A percentile compares a stretch with the other conserved stretches of the same genome.
Conservation (phyloP, 2,113 vertebrate species). For the Pomatorhinus ruficollis region DNA sequence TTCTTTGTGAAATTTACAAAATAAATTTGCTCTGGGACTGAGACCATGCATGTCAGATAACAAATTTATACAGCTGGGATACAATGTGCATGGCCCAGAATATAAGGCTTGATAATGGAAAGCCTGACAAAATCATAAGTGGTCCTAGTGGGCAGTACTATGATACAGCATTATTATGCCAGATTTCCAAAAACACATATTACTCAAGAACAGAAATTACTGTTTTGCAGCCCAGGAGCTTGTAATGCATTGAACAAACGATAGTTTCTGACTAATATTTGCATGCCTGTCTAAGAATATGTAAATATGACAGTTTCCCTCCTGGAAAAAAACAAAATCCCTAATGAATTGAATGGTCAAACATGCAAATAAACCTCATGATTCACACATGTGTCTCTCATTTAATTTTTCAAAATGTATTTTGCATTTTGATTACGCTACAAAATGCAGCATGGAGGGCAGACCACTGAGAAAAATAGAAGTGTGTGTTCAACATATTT, state of each 20-base stretch:
- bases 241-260: conserved; percentile 47
- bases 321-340: conserved; percentile 43
- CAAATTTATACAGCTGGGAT: neutral
- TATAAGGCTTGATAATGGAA: neutral
- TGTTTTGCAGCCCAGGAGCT: neutral
- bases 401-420: conserved; percentile 72
- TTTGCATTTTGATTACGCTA: conserved; percentile 72
- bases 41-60: neutral
- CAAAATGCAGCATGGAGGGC: conserved; percentile 33
- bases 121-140: conserved; percentile 38
- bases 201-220: conserved; percentile 48
- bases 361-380: conserved; percentile 67
- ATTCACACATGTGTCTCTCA: conserved; percentile 47
- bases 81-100: neutral
- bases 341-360: conserved; percentile 58
- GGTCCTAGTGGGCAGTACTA: conserved; percentile 23
- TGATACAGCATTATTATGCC: conserved; percentile 9
- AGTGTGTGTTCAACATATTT: conserved; percentile 53
- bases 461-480: conserved; percentile 41
- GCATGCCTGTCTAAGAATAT: conserved; percentile 32
- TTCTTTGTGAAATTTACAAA: neutral
- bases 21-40: conserved; percentile 19
- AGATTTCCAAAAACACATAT: conserved; percentile 32
- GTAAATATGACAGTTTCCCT: conserved; percentile 46
- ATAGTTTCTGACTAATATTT: conserved; percentile 1